Conservation (phyloP, 2,113 vertebrate genomes). For the Syrmaticus mikado region DNA sequence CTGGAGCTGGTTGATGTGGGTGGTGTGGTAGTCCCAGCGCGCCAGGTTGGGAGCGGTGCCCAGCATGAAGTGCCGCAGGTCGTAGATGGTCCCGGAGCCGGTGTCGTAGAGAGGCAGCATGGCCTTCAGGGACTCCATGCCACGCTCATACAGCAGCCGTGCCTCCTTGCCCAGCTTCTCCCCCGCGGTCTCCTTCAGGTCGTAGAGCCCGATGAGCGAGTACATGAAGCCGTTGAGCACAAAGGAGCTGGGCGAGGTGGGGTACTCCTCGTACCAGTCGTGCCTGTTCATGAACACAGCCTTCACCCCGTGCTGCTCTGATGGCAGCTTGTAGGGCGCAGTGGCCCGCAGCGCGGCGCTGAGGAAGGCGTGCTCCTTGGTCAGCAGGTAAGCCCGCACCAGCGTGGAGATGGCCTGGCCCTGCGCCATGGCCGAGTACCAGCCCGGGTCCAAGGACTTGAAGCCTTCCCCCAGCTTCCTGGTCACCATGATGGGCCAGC, state of each 20-base stretch:
- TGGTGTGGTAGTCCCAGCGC: conserved; percentile 99
- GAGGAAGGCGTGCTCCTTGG: conserved; percentile 89
- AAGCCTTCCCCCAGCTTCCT: conserved; percentile 96
- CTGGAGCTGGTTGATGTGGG: conserved; percentile 99
- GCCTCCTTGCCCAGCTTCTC: conserved; percentile 90
- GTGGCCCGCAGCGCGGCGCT: conserved; percentile 88
- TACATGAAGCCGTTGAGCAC: conserved; percentile 99
- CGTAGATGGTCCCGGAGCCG: conserved; percentile 95
- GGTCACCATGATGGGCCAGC: conserved; percentile 98
- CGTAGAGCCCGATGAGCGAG: conserved; percentile 92
- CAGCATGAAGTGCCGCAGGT: conserved; percentile 96
- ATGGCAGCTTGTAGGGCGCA: conserved; percentile 88
- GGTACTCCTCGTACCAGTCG: conserved; percentile 99
- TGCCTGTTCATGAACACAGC: conserved; percentile 94
- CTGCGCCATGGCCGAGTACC: conserved; percentile 99
- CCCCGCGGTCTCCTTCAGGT: conserved; percentile 92
- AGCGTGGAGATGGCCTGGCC: conserved; percentile 97
- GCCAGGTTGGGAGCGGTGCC: conserved; percentile 95
- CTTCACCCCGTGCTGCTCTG: conserved; percentile 92
- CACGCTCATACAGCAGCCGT: conserved; percentile 84
- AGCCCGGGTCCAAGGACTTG: conserved; percentile 92
- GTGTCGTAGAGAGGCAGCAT: conserved; percentile 98
- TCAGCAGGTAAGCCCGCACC: conserved; percentile 92
- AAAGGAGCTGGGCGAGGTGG: conserved; percentile 94
- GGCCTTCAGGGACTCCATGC: conserved; percentile 95